phyloP scores from a whole-genome alignment of 1,140 invertebrate species.

The Rhynchophorus ferrugineus region DNA sequence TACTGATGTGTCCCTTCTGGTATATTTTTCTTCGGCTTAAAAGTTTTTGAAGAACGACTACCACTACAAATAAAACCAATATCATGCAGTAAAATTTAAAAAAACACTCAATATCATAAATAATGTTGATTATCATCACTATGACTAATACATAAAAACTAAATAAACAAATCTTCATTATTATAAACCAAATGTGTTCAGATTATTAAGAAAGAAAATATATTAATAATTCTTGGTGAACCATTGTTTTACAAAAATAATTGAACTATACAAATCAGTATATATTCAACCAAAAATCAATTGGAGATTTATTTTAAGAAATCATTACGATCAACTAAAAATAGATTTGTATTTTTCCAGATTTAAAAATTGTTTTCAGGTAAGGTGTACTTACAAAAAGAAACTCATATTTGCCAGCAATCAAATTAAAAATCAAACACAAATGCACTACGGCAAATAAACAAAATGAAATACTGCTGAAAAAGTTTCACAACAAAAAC shows the following conservation, averaged over 20 bases:
- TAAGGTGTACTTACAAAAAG: slow-evolving; percentile 40
- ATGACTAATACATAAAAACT: too few relatives aligned
- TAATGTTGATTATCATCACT: too few relatives aligned
- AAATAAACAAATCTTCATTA: too few relatives aligned
- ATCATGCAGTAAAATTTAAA: too few relatives aligned
- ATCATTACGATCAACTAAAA: slow-evolving; percentile 11
- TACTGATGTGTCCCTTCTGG: slow-evolving; percentile 98
- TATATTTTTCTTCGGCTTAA: slow-evolving; percentile 99
- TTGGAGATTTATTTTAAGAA: slow-evolving; percentile 19
- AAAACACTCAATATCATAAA: slow-evolving; percentile 7
- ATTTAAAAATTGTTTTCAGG: slow-evolving; percentile 18
- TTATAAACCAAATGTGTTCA: too few relatives aligned
- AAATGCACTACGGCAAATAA: neutral
- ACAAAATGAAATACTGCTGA: neutral
- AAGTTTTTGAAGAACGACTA: slow-evolving; percentile 89
- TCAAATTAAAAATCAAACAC: slow-evolving; percentile 2
- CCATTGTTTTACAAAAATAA: too few relatives aligned
- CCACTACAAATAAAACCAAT: slow-evolving; percentile 46
- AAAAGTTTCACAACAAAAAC: slow-evolving; percentile 7
- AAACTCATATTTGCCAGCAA: slow-evolving; percentile 39
- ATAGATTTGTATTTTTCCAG: slow-evolving; percentile 8
- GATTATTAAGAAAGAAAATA: too few relatives aligned
- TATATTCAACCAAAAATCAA: too few relatives aligned
- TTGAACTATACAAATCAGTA: too few relatives aligned
- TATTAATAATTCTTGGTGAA: too few relatives aligned